phyloP scores from a whole-genome alignment of 2,113 vertebrate species.

The Mugil cephalus region DNA sequence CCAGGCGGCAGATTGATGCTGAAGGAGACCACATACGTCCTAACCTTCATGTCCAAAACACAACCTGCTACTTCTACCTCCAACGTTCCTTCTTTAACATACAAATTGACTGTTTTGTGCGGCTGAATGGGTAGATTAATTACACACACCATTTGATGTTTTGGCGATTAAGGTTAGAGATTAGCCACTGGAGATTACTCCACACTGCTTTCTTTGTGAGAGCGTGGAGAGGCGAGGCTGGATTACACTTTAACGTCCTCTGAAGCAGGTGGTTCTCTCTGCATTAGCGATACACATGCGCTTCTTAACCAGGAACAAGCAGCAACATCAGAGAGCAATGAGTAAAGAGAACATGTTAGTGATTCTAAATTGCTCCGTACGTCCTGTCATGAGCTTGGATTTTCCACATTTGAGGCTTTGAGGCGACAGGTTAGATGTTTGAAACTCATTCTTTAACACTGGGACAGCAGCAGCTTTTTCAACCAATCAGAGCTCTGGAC shows the following conservation, averaged over 20 bases:
- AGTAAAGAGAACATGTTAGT: neutral
- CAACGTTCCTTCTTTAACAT: slow-evolving; percentile 80
- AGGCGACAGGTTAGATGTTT: too few species aligned
- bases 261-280: slow-evolving; percentile 71
- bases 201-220: slow-evolving; percentile 68
- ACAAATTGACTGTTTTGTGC: slow-evolving; percentile 85
- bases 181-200: slow-evolving; percentile 76
- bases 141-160: slow-evolving; percentile 77
- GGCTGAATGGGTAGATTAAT: slow-evolving; percentile 82
- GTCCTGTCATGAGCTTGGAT: neutral
- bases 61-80: slow-evolving; percentile 26
- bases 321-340: slow-evolving; percentile 2
- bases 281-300: slow-evolving; percentile 11
- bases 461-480: too few species aligned
- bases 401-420: neutral
- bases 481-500: too few species aligned
- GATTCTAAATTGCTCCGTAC: neutral
- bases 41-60: slow-evolving; percentile 48
- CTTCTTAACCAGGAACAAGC: neutral
- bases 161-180: slow-evolving; percentile 79
- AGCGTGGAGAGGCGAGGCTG: slow-evolving; percentile 61
- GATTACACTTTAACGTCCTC: slow-evolving; percentile 77
- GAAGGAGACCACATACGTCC: slow-evolving; percentile 62
- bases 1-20: slow-evolving; percentile 72
- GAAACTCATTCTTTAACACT: too few species aligned